Percentiles rank a stretch among this genome's conserved stretches.
These are phyloP conservation scores for Glyptemys insculpta DNA, from an alignment of 2,797 vertebrate species.

Conservation along the genomic window DNA sequence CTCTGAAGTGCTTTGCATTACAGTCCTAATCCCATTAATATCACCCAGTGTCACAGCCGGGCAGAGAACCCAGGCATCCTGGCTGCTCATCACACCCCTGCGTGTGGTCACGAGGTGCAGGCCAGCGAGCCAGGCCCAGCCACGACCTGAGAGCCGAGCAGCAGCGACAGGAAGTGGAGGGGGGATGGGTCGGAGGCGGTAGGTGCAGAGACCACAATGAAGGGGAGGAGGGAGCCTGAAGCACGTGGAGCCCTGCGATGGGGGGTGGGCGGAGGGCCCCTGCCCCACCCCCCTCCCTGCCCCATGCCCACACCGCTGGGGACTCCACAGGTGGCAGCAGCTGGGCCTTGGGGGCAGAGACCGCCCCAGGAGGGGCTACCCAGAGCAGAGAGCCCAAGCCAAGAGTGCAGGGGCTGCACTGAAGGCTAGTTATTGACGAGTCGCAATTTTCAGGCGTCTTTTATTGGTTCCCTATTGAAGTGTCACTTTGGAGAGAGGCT, in stretches of 20 bases:
- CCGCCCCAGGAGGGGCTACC: neutral
- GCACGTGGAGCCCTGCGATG: too few relatives aligned
- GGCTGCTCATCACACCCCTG: too few relatives aligned
- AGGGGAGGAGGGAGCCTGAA: neutral
- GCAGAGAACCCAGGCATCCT: neutral
- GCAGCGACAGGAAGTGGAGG: too few relatives aligned
- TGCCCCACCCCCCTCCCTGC: neutral
- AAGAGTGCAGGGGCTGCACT: too few relatives aligned
- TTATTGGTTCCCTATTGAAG: neutral
- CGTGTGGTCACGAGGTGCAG: neutral
- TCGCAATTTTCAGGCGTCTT: neutral
- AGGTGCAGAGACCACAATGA: neutral
- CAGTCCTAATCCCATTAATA: neutral
- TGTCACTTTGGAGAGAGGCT: neutral
- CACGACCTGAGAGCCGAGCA: neutral
- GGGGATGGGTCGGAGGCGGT: neutral
- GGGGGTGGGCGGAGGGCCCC: too few relatives aligned
- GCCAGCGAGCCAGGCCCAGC: too few relatives aligned
- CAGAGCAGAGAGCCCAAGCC: neutral
- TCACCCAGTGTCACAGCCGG: neutral
- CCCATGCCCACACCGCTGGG: neutral
- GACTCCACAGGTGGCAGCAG: neutral
- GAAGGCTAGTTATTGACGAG: neutral
- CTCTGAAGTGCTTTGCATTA: neutral
- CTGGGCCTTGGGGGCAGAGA: neutral